Evolutionary conservation across 2,888 invertebrate genomes (phyloP), one percentile per base, ranked within the genome.

Genomic region (Acleris laterana): DNA sequence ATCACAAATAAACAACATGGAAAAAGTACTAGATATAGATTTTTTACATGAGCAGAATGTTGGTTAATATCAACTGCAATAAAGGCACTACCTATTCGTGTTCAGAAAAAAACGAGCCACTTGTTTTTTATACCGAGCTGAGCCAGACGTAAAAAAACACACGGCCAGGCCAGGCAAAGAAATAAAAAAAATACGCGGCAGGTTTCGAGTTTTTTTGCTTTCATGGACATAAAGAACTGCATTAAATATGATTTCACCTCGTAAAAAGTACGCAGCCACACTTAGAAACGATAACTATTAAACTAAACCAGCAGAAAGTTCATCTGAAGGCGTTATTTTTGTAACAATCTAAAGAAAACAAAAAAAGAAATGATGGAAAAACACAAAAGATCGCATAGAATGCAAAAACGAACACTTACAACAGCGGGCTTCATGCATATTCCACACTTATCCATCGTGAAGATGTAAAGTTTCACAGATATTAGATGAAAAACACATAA

Each of bases 91-190:
- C 62, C 62, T 62, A 62, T 62, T 67, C 67, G 71, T 74, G 75
- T 74, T 68, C 63, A 68, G 68, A 83, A 85, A 77, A 86, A 86
- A 83, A 79, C 78, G 77, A 80, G 78, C 76, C 76, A 63, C 58
- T 69, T 59, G 65, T 69, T 90, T 88, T 89, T 89, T 89, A 86
- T 78, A 81, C 83, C 79, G 83, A 84, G 82, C 84, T 72, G 86
- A 86, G 89, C 88, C 91, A 91, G 90, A 91, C 91, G 86, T 84
- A 89, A 91, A 91, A 89, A 92, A 90, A 87, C 88, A 86, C 77
- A 79, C 79, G 78, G 83, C 79, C 83, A 80, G 82, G 80, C 79
- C 76, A 77, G 72, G 72, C 70, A 78, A 72, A 74, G 79, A 79
- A 82, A 80, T 78, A 83, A 88, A 89, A 89, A 92, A 91, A 90